Conservation (phyloP, 2,888 invertebrate genomes). For the Cosmorhoe ocellata region DNA sequence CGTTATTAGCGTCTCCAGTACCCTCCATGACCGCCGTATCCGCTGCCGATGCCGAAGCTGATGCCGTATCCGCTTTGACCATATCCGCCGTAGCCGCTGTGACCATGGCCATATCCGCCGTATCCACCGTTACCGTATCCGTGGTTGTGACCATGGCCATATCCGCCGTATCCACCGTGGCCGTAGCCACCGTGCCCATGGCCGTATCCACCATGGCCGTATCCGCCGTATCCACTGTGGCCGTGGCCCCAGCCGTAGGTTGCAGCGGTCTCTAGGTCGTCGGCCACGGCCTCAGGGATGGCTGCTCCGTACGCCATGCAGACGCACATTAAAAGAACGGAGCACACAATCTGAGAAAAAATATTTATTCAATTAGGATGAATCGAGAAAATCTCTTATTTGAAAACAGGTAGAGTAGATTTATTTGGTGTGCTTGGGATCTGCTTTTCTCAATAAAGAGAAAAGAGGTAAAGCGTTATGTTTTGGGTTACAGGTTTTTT, state of each 20-base stretch:
- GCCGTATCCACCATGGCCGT: constrained; percentile 11
- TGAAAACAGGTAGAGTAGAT: too few species aligned
- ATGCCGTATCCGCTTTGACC: constrained; percentile 20
- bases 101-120: constrained; percentile 1
- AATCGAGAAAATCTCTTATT: too few species aligned
- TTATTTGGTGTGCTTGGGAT: too few species aligned
- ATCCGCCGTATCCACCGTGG: constrained; percentile 24
- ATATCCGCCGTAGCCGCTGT: constrained; percentile 27
- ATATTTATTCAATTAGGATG: too few species aligned
- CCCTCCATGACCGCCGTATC: constrained; percentile 14
- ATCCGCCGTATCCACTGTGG: constrained; percentile 4
- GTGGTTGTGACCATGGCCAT: constrained; percentile 19
- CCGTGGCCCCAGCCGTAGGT: constrained; percentile 29
- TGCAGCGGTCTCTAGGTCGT: constrained; percentile 38
- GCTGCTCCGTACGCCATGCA: constrained; percentile 52
- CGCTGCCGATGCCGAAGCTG: constrained; percentile 8
- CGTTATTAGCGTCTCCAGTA: constrained; percentile 26
- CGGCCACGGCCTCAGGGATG: constrained; percentile 38
- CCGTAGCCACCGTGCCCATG: constrained; percentile 25
- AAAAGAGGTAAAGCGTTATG: too few species aligned
- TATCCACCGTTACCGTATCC: constrained; percentile 26
- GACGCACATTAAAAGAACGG: constrained; percentile 50
- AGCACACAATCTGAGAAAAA: constrained; percentile 47
- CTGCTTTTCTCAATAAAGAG: too few species aligned
- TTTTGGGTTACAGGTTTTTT: too few species aligned